Base-by-base conservation (phyloP, 1,140 invertebrate genomes). In the Drosophila pseudoananassae region DNA sequence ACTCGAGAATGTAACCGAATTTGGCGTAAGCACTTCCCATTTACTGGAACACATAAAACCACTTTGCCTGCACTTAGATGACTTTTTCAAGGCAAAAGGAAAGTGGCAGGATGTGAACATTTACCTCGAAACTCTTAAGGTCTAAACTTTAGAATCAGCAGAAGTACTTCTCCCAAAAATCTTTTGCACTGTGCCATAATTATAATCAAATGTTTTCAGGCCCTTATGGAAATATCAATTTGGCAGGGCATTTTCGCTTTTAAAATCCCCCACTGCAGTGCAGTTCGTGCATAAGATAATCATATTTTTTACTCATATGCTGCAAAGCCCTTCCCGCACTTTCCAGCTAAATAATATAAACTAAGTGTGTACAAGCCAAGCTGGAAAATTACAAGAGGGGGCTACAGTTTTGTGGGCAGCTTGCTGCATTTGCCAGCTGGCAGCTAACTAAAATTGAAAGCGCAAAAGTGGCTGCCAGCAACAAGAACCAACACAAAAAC, bases 291-390 rank as follows among this genome's bases (percentile, higher is more conserved):
- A 82, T 82, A 81, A 82, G 78, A 82, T 82, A 77, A 82, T 82
- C 78, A 82, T 82, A 82, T 82, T 82, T 82, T 74, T 82, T 64
- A 38, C 60, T 74, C 76, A 45, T 47, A 57, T 64, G 64, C 40
- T 36, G 55, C 43, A 17, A 9, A 17, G 23, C 17, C 69, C 49
- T 23, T 33, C 17, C 45, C 33, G 27, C 50, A 9, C 10, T 10
- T 33, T 78, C 56, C 74, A 85, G 87, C 83, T 85, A 85, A 85
- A 85, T 85, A 87, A 85, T 85, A 85, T 72, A 77, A 82, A 87
- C 76, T 81, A 70, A 82, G 71, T 74, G 71, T 74, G 82, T 85
- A 85, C 83, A 82, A 87, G 81, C 59, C 76, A 75, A 82, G 70
- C 78, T 82, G 82, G 82, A 69, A 87, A 87, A 88, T 88, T 88